Base-by-base conservation (phyloP, 2,113 vertebrate genomes). In the Brienomyrus brachyistius region DNA sequence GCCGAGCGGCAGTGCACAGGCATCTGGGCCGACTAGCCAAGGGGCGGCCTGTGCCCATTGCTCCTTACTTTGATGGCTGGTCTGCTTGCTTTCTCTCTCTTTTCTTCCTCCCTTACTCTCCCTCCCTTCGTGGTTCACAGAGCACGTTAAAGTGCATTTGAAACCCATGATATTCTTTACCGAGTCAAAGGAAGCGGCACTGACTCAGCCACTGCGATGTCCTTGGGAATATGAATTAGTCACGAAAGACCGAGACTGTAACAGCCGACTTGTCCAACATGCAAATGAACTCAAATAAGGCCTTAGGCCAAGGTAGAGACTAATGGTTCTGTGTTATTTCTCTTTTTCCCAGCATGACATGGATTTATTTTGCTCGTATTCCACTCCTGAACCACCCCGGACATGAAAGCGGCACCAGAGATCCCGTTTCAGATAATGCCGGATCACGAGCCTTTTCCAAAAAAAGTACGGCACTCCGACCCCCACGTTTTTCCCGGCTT, bases 331-430 rank as follows among this genome's bases (percentile, higher is more conserved):
- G 74, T 1, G 7, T 85, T 2, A 31, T 35, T 89, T 88, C 90
- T 89, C 31, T 43, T 87, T 86, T 74, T 88, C 91, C 31, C 94
- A 95, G 95, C 94, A 93, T 95, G 94, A 95, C 91, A 92, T 91
- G 90, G 74, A 91, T 91, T 94, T 93, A 93, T 90, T 94, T 92
- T 93, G 92, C 90, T 91, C 62, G 50, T 88, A 92, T 93, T 93
- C 91, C 93, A 92, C 90, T 92, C 89, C 91, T 93, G 92, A 94
- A 93, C 91, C 91, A 90, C 90, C 92, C 92, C 88, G 94, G 92
- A 94, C 91, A 92, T 88, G 52, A 93, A 92, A 92, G 91, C 92
- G 91, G 91, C 91, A 7, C 88, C 62, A 88, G 90, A 90, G 94
- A 95, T 93, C 91, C 93, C 56, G 15, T 91, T 92, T 94, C 92